Evolutionary conservation across 2,113 vertebrate genomes (phyloP), one percentile per base, ranked within the genome.

Genomic region (Phalacrocorax carbo): DNA sequence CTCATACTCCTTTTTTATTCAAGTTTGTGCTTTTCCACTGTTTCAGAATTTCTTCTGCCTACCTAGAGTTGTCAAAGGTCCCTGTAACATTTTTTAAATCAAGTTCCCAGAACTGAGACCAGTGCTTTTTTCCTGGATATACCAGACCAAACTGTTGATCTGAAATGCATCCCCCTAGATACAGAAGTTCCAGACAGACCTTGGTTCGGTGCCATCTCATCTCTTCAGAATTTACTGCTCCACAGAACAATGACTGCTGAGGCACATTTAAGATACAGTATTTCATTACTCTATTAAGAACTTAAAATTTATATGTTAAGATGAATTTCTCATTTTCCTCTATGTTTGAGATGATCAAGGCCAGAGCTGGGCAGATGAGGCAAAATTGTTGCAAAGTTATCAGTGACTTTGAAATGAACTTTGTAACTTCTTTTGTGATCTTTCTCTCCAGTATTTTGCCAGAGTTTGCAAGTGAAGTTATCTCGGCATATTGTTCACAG

Each of bases 161-260:
- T 15, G 30, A 93, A 80, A 69, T 65, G 22, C 38, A 76, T 76
- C 51, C 48, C 57, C 54, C 16, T 34, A 44, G 51, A 54, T 55
- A 13, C 2, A 10, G 38, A 71, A 49, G 17, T 36, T 93, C 34
- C 82, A 76, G 87, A 30, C 58, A 90, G 82, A 52, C 54, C 52
- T 93, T 79, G 71, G 38, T 90, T 82, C 3, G 17, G 27, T 95
- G 90, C 62, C 87, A 90, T 52, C 55, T 91, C 3, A 0, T 17
- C 48, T 90, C 54, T 38, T 95, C 40, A 66, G 88, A 64, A 96
- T 92, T 92, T 94, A 70, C n/a, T 69, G 62, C 73, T 72, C 61
- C 46, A 49, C 40, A 72, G 62, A 76, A 8, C 82, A 55, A 30
- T 32, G 91, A 20, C 75, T 90, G 49, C 66, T 79, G 62, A 82